phyloP scores from a whole-genome alignment of 1,140 invertebrate genomes.

The Oppia nitens region DNA sequence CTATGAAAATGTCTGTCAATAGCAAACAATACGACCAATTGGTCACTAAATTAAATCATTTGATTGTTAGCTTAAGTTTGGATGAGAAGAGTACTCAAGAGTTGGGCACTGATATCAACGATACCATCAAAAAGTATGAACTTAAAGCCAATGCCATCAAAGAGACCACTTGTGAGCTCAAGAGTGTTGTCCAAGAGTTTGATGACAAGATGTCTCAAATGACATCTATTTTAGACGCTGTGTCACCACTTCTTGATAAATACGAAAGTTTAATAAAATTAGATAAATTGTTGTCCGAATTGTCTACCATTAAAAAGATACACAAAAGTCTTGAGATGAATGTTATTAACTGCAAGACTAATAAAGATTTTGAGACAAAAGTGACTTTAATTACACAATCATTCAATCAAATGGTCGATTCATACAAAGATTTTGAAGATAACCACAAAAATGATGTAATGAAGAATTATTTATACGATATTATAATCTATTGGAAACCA shows the following conservation, averaged over 20 bases:
- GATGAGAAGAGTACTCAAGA: neutral
- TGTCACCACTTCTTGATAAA: neutral
- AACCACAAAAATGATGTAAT: neutral
- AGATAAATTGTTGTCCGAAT: neutral
- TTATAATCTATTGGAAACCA: neutral
- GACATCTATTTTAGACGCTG: neutral
- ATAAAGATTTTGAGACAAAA: neutral
- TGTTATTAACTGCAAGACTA: neutral
- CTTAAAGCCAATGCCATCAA: neutral
- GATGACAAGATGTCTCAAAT: neutral
- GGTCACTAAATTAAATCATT: neutral
- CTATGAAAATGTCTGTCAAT: no score
- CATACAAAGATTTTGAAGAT: neutral
- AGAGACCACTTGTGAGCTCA: neutral
- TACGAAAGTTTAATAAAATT: neutral
- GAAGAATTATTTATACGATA: neutral
- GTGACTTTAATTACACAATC: neutral
- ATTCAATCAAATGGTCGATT: neutral
- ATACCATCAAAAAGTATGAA: neutral
- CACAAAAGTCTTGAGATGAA: neutral
- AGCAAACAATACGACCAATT: neutral
- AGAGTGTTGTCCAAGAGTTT: neutral
- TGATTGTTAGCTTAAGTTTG: neutral
- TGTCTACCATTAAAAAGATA: neutral
- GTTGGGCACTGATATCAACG: neutral